Evolutionary conservation across 1,140 invertebrate genomes (phyloP).

Genomic region (Marisa cornuarietis): DNA sequence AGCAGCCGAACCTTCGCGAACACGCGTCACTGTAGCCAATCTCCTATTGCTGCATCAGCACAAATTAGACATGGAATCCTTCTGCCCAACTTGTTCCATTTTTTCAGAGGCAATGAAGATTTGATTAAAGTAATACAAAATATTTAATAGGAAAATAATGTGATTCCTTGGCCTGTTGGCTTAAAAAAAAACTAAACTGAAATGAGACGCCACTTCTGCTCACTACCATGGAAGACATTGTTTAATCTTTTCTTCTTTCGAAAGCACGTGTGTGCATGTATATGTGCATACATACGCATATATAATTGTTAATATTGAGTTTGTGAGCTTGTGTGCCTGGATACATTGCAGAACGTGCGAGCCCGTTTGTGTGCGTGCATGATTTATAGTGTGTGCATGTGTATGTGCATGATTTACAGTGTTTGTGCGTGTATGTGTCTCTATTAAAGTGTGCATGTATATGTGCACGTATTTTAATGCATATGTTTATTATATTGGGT

Average conservation of each 20-base stretch:
- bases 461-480: no score
- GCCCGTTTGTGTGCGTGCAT: no score
- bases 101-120: not conserved
- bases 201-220: no score
- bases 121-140: not conserved
- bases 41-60: no score
- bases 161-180: not conserved
- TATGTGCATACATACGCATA: not conserved
- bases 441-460: not conserved
- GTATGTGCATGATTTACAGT: not conserved
- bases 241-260: no score
- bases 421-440: slow-evolving; percentile 6
- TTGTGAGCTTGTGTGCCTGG: not conserved
- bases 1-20: no score
- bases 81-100: no score
- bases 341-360: not conserved
- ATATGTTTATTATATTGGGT: no score
- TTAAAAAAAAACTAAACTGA: not conserved
- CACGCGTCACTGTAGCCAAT: no score
- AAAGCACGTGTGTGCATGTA: not conserved
- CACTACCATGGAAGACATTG: no score
- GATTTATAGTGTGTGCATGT: not conserved
- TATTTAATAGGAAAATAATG: not conserved
- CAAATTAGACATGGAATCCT: no score
- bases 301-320: not conserved